Percentiles rank a stretch among this genome's conserved stretches.
Conservation (phyloP, 53 echinoderm and acorn worm species). For the Patiria pectinifera region DNA sequence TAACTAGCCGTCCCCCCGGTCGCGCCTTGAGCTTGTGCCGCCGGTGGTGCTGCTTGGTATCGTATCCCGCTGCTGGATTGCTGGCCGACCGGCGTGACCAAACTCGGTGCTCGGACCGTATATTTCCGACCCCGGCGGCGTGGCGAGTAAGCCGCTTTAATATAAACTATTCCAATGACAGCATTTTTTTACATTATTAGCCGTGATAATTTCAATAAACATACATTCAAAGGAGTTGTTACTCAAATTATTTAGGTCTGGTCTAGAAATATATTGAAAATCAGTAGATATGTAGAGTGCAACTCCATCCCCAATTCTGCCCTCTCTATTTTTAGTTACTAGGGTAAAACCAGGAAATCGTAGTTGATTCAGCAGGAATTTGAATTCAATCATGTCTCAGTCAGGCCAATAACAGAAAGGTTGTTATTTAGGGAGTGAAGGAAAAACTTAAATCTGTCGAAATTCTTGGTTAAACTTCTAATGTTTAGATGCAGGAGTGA, state of each 20-base stretch:
- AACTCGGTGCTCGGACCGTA: no score
- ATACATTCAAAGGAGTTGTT: not conserved
- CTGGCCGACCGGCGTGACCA: no score
- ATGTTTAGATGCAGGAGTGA: constrained; percentile 41
- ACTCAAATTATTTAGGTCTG: not conserved
- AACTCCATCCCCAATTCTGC: constrained; percentile 6
- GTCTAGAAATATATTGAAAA: not conserved
- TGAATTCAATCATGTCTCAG: constrained; percentile 43
- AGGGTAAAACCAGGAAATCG: constrained; percentile 11
- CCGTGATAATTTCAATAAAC: not conserved
- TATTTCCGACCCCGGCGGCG: no score
- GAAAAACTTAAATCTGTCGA: not conserved
- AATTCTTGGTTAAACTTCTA: not conserved
- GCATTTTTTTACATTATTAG: not conserved
- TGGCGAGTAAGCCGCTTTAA: no score
- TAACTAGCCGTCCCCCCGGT: no score
- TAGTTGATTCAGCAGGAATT: not conserved
- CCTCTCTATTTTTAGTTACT: not conserved
- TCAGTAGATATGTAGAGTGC: constrained; percentile 1
- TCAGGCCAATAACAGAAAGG: constrained; percentile 36
- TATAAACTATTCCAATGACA: constrained; percentile 4
- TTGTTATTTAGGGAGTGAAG: constrained; percentile 4
- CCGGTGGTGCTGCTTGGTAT: no score
- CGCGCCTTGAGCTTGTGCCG: no score
- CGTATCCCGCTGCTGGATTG: no score